Evolutionary conservation across 2,888 invertebrate species (phyloP).

Genomic region (Volucella zonaria): DNA sequence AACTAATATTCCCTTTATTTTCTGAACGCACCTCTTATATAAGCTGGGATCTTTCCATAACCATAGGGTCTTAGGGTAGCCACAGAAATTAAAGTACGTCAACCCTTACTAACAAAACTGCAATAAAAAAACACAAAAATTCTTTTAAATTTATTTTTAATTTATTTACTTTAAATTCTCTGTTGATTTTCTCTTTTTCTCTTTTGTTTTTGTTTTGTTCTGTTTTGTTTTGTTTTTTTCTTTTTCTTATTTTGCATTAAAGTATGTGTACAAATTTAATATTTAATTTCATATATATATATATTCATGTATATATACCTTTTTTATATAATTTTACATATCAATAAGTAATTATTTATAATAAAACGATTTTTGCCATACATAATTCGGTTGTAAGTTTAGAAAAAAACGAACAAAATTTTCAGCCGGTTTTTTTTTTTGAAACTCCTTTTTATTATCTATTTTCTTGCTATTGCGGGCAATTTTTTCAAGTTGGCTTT

Average conservation of each 20-base stretch:
- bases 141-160: conserved; percentile 48
- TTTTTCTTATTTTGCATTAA: conserved; percentile 54
- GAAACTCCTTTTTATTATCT: conserved; percentile 5
- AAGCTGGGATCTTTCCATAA: no score
- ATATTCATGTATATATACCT: conserved; percentile 48
- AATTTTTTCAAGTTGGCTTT: no score
- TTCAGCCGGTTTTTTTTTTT: conserved; percentile 11
- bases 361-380: conserved; percentile 45
- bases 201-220: conserved; percentile 15
- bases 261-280: conserved; percentile 67
- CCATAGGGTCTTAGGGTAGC: no score
- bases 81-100: no score
- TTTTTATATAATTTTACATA: conserved; percentile 58
- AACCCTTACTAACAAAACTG: no score
- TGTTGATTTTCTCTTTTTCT: conserved; percentile 26
- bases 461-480: conserved; percentile 27
- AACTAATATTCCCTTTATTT: no score
- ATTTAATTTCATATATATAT: conserved; percentile 40
- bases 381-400: conserved; percentile 41
- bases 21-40: no score
- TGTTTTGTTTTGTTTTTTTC: conserved; percentile 8
- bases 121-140: neutral
- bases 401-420: conserved; percentile 32
- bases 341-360: conserved; percentile 61
- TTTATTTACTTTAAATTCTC: conserved; percentile 60